Evolutionary conservation across 2,113 vertebrate species (phyloP).

Genomic region (Prietella phreatophila): DNA sequence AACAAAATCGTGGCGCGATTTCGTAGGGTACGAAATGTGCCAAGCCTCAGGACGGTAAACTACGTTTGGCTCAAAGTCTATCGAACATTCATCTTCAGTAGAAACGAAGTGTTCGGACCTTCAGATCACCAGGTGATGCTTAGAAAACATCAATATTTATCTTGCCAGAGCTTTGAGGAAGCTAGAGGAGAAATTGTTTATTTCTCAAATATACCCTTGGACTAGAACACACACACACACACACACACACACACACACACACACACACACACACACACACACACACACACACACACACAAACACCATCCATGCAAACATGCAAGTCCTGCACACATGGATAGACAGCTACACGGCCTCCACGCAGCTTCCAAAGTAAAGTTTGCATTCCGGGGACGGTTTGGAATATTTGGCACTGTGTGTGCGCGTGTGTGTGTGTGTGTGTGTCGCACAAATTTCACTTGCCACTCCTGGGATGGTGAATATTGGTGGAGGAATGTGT

Average conservation of each 20-base stretch:
- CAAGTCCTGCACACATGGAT: slow-evolving; percentile 34
- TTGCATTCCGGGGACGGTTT: slow-evolving; percentile 51
- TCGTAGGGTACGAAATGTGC: background rate
- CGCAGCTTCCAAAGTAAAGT: slow-evolving; percentile 58
- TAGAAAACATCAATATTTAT: slow-evolving; percentile 46
- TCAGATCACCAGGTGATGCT: slow-evolving; percentile 22
- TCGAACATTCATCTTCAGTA: background rate
- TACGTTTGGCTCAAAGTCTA: background rate
- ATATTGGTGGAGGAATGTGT: slow-evolving; percentile 52
- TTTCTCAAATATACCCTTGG: slow-evolving; percentile 50
- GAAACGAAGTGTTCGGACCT: slow-evolving; percentile 27
- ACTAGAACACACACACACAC: slow-evolving; percentile 38
- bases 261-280: slow-evolving; percentile 40
- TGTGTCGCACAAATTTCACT: slow-evolving; percentile 20
- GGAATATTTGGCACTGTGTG: slow-evolving; percentile 43
- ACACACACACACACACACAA: slow-evolving; percentile 22
- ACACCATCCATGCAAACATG: slow-evolving; percentile 33
- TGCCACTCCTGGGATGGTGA: slow-evolving; percentile 16
- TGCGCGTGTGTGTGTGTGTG: slow-evolving; percentile 9
- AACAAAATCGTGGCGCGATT: background rate
- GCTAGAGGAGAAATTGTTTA: slow-evolving; percentile 27
- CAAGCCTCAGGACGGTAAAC: background rate
- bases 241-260: slow-evolving; percentile 14
- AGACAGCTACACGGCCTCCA: slow-evolving; percentile 16
- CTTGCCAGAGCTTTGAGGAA: slow-evolving; percentile 12